Evolutionary conservation across 2,113 vertebrate genomes (phyloP).

Genomic region (Prolemur simus): DNA sequence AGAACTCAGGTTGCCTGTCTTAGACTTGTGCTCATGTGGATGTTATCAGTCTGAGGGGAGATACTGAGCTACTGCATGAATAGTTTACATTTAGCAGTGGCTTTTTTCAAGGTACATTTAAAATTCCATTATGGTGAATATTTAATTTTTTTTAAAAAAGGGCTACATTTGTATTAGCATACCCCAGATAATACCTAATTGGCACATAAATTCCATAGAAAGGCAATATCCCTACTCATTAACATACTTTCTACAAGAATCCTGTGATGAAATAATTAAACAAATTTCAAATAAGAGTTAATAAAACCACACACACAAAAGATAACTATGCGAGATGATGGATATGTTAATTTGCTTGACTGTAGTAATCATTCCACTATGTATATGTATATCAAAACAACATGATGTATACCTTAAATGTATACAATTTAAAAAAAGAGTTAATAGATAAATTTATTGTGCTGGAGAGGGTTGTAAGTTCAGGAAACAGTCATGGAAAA

Average conservation of each 20-base stretch:
- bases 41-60: background rate
- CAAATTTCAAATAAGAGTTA: constrained; percentile 30
- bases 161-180: background rate
- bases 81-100: background rate
- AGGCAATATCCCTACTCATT: background rate
- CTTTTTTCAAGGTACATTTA: constrained; percentile 34
- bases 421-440: background rate
- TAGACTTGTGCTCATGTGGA: background rate
- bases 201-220: constrained; percentile 19
- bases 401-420: background rate
- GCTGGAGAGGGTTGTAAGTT: background rate
- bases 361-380: background rate
- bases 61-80: background rate
- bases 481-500: background rate
- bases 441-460: background rate
- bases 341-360: background rate
- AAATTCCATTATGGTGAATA: constrained; percentile 26
- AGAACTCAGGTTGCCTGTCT: background rate
- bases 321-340: background rate
- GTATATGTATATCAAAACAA: background rate
- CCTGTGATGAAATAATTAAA: constrained; percentile 27
- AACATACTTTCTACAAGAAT: background rate
- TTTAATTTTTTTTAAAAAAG: background rate
- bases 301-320: background rate
- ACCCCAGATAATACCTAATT: background rate